phyloP scores from a whole-genome alignment of 1,140 invertebrate species.

The Acromyrmex charruanus region DNA sequence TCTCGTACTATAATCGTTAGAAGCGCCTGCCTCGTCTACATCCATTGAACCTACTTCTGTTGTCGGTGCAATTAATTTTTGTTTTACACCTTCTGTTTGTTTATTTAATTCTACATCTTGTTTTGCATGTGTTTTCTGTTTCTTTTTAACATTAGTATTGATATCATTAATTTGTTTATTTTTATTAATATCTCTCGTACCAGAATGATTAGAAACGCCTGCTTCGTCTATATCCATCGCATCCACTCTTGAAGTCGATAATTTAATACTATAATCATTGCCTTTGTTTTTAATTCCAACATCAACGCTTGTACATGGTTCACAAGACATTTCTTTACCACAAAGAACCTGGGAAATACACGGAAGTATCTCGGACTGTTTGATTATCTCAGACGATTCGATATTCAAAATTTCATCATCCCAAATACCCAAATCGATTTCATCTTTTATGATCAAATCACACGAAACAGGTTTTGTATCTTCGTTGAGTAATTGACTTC shows the following conservation, averaged over 20 bases:
- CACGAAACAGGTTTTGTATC: neutral
- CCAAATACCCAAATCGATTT: conserved; percentile 39
- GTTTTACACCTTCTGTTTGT: too few relatives aligned
- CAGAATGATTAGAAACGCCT: neutral
- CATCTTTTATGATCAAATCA: neutral
- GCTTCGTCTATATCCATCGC: conserved; percentile 5
- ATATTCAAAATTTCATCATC: neutral
- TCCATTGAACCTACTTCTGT: neutral
- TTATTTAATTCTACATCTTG: neutral
- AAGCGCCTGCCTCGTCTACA: neutral
- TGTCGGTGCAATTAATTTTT: too few relatives aligned
- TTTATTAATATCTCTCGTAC: neutral
- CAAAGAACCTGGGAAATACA: neutral
- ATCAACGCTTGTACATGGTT: neutral
- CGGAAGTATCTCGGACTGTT: neutral
- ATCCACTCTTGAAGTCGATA: neutral
- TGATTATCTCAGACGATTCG: too few relatives aligned
- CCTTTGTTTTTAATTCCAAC: neutral
- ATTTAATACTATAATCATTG: neutral
- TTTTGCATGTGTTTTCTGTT: neutral
- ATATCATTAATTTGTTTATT: neutral
- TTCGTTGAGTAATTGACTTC: conserved; percentile 70
- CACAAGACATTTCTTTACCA: neutral
- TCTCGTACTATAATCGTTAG: neutral
- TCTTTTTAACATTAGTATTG: neutral